These are phyloP conservation scores for Enteromius treurensis DNA, from an alignment of 2,797 vertebrate genomes.

Conservation along the genomic window DNA sequence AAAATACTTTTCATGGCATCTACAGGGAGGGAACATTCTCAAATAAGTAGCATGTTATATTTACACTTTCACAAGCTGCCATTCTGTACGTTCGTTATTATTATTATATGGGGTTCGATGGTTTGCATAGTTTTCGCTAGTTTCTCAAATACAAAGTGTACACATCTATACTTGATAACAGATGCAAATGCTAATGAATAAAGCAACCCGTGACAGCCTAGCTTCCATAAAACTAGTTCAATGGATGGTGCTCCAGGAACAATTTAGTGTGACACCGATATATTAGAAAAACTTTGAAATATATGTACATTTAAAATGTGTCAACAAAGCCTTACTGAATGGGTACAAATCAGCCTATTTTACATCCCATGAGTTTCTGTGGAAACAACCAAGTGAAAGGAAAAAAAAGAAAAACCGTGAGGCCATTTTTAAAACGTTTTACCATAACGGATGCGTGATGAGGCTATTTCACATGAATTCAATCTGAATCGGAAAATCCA, in stretches of 20 bases:
- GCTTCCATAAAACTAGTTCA: conserved; percentile 17
- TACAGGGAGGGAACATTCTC: background rate
- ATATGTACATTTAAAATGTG: conserved; percentile 11
- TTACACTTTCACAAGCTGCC: conserved; percentile 34
- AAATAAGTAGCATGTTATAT: background rate
- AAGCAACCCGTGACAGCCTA: background rate
- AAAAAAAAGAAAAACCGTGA: background rate
- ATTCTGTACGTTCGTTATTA: conserved; percentile 5
- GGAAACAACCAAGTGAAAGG: background rate
- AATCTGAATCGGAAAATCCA: background rate
- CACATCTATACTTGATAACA: conserved; percentile 7
- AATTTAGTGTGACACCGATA: conserved; percentile 10
- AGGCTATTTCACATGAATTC: background rate
- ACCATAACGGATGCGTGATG: background rate
- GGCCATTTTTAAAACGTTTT: background rate
- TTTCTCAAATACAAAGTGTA: conserved; percentile 42
- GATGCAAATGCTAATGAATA: conserved; percentile 7
- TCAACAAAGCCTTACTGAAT: background rate
- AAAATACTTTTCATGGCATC: background rate
- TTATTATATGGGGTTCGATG: conserved; percentile 10
- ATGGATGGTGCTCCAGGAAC: background rate
- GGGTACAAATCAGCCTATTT: conserved; percentile 23
- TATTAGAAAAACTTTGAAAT: background rate
- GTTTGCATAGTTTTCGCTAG: conserved; percentile 63
- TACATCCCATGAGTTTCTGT: conserved; percentile 6